A percentile compares a stretch with the other conserved stretches of the same genome.
Conservation (phyloP, 2,113 vertebrate genomes). For the Osmerus eperlanus region DNA sequence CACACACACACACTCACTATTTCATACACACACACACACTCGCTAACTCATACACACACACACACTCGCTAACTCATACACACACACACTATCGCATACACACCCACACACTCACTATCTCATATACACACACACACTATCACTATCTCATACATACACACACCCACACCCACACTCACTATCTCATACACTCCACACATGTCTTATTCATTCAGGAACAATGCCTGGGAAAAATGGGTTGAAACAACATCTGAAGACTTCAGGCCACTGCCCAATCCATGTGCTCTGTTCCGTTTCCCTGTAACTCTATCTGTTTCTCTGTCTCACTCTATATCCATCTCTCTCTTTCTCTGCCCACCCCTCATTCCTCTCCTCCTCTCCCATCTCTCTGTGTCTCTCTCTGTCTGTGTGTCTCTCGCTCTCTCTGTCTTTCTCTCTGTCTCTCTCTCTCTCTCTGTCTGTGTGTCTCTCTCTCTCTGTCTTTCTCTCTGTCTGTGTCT, state of each 20-base stretch:
- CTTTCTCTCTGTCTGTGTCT: no score
- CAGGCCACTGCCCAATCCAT: background rate
- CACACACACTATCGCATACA: background rate
- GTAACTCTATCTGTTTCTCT: background rate
- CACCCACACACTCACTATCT: background rate
- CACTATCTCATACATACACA: background rate
- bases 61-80: background rate
- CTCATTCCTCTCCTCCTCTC: constrained; percentile 10
- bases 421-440: no score
- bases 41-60: background rate
- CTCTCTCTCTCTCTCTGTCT: no score
- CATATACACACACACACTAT: no score
- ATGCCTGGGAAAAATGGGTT: background rate
- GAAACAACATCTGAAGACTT: background rate
- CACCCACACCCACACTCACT: background rate
- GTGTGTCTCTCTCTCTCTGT: no score
- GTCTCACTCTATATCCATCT: background rate
- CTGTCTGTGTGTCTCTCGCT: no score
- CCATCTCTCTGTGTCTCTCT: no score
- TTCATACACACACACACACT: background rate
- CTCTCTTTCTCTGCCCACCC: background rate
- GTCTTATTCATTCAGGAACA: background rate
- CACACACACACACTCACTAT: background rate
- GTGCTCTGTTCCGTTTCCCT: background rate
- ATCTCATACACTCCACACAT: background rate